phyloP scores from a whole-genome alignment of 1,140 invertebrate species.

The Druon quercuslanigerum region DNA sequence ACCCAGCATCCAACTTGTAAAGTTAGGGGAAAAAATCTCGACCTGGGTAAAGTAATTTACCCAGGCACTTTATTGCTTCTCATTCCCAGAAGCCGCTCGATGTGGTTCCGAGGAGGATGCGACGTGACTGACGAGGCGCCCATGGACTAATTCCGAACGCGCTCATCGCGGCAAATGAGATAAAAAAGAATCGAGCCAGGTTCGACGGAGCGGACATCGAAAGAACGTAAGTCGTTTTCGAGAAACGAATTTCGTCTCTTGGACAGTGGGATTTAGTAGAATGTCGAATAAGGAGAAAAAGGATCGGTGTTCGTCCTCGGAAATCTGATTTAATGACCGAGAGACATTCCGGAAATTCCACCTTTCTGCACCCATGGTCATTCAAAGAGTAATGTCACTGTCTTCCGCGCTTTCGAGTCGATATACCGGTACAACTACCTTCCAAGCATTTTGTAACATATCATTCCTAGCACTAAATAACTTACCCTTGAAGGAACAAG shows the following conservation, averaged over 20 bases:
- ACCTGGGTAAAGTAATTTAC: slow-evolving; percentile 10
- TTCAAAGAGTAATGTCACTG: slow-evolving; percentile 13
- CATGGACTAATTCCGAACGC: slow-evolving; percentile 25
- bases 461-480: no score
- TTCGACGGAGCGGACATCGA: slow-evolving; percentile 2
- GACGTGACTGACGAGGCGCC: slow-evolving; percentile 31
- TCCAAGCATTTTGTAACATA: neutral
- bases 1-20: neutral
- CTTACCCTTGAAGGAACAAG: no score
- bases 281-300: slow-evolving; percentile 29
- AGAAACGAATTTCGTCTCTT: slow-evolving; percentile 25
- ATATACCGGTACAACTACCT: slow-evolving; percentile 1
- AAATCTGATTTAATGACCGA: slow-evolving; percentile 30
- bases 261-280: slow-evolving; percentile 23
- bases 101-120: neutral
- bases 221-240: slow-evolving; percentile 30
- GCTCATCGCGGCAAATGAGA: slow-evolving; percentile 27
- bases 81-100: neutral
- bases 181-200: neutral
- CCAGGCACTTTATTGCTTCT: slow-evolving; percentile 12
- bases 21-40: neutral
- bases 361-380: slow-evolving; percentile 17
- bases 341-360: slow-evolving; percentile 28
- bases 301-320: slow-evolving; percentile 25
- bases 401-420: neutral